Base-by-base conservation (phyloP, 1,140 invertebrate species). In the Hestina assimilis region DNA sequence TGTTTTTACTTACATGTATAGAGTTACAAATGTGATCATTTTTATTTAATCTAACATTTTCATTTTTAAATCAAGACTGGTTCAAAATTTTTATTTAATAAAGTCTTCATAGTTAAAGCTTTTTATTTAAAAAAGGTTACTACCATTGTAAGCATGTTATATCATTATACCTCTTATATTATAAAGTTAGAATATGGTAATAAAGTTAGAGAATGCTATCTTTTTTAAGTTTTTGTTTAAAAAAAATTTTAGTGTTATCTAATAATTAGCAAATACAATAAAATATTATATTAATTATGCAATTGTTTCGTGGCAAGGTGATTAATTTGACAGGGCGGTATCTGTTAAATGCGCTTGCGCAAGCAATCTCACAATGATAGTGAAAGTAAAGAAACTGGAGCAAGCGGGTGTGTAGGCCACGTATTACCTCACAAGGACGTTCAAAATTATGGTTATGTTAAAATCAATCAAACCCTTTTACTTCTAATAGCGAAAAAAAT, bases 321-420 rank as follows among this genome's bases (percentile, higher is more conserved):
- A 69, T 68, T 66, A 66, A 35, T 59, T 63, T 69, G 61, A 61
- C 63, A 21, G 24, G 45, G 14, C 53, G 48, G 35, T 59, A 71
- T 63, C 63, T 55, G 42, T 31, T 58, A 63, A 57, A 70, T 58
- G 54, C 59, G 58, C 43, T 85, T 86, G 71, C 72, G 80, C 59
- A 85, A 83, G 59, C 54, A 56, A 45, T 70, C 68, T 66, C 54
- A 79, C 77, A 86, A 83, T 77, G 77, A 77, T 73, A 79, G 83
- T 83, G 80, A 86, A 86, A 86, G 83, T 85, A 59, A 59, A 42
- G 67, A 71, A 79, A 76, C 70, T 77, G 72, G 79, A 75, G 68
- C 79, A 63, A 73, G 67, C 75, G 68, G 72, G 73, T 75, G 61
- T 72, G 72, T 69, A 59, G 41, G 63, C 53, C 55, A 55, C 33